Percentiles rank a stretch among this genome's conserved stretches.
Evolutionary conservation across 2,888 invertebrate species (phyloP).

Genomic region (Synergus umbraculus): DNA sequence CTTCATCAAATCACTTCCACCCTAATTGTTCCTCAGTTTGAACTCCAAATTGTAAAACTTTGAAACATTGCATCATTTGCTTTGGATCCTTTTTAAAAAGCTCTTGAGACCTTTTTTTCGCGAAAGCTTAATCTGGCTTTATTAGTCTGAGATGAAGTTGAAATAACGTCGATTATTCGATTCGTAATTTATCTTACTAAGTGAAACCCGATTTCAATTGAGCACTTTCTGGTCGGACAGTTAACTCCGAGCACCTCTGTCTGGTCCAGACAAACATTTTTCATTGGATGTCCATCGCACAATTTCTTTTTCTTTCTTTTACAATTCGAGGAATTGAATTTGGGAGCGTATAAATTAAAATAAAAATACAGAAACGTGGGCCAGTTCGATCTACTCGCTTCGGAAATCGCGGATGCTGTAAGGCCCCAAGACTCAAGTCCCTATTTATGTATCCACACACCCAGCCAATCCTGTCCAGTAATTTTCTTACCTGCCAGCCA

Average conservation of each 20-base stretch:
- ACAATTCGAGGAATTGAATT: slow-evolving; percentile 15
- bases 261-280: slow-evolving; percentile 35
- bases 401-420: slow-evolving; percentile 67
- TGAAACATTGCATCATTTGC: slow-evolving; percentile 1
- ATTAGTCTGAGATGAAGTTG: slow-evolving; percentile 13
- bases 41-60: not conserved
- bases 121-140: slow-evolving; percentile 8
- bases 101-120: not conserved
- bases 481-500: slow-evolving; percentile 16
- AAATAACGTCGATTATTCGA: slow-evolving; percentile 27
- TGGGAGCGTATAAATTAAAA: not conserved
- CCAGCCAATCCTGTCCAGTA: slow-evolving; percentile 23
- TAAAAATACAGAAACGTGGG: not conserved
- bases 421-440: slow-evolving; percentile 45
- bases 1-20: not conserved
- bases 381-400: slow-evolving; percentile 58
- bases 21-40: not conserved
- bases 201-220: slow-evolving; percentile 33
- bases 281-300: slow-evolving; percentile 8
- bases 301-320: not conserved
- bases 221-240: slow-evolving; percentile 39
- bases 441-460: slow-evolving; percentile 43
- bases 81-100: not conserved
- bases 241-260: slow-evolving; percentile 34
- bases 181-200: slow-evolving; percentile 34